phyloP scores from a whole-genome alignment of 1,140 invertebrate genomes.

The Babylonia areolata region DNA sequence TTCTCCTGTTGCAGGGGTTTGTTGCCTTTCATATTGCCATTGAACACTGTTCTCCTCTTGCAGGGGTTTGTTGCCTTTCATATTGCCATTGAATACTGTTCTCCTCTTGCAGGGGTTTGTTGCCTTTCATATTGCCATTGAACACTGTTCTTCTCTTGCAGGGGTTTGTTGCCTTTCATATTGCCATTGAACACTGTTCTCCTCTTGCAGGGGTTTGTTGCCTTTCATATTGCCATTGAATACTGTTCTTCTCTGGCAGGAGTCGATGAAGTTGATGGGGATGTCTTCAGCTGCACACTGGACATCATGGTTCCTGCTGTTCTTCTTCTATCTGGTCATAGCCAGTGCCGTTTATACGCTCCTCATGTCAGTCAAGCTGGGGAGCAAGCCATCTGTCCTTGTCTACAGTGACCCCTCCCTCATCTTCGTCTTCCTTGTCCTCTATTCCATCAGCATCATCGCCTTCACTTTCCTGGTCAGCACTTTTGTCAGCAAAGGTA shows the following conservation, averaged over 20 bases:
- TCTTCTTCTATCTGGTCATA: slow-evolving; percentile 83
- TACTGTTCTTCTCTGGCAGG: slow-evolving; percentile 75
- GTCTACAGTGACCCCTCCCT: slow-evolving; percentile 76
- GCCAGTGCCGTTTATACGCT: slow-evolving; percentile 78
- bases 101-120: too few species aligned
- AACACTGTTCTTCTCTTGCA: too few species aligned
- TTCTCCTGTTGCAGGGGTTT: too few species aligned
- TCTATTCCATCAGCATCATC: slow-evolving; percentile 79
- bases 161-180: too few species aligned
- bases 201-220: too few species aligned
- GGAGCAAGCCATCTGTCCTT: slow-evolving; percentile 71
- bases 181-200: too few species aligned
- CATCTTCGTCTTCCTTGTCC: slow-evolving; percentile 60
- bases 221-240: too few species aligned
- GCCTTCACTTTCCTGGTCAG: slow-evolving; percentile 78
- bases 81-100: too few species aligned
- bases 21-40: too few species aligned
- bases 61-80: too few species aligned
- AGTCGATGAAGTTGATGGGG: slow-evolving; percentile 94
- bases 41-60: too few species aligned
- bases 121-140: too few species aligned
- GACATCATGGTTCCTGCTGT: slow-evolving; percentile 88
- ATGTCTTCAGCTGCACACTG: slow-evolving; percentile 88
- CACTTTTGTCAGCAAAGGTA: slow-evolving; percentile 80
- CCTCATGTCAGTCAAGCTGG: slow-evolving; percentile 70